These are phyloP conservation scores for Corynorhinus townsendii DNA, from an alignment of 2,113 vertebrate species.

Conservation along the genomic window DNA sequence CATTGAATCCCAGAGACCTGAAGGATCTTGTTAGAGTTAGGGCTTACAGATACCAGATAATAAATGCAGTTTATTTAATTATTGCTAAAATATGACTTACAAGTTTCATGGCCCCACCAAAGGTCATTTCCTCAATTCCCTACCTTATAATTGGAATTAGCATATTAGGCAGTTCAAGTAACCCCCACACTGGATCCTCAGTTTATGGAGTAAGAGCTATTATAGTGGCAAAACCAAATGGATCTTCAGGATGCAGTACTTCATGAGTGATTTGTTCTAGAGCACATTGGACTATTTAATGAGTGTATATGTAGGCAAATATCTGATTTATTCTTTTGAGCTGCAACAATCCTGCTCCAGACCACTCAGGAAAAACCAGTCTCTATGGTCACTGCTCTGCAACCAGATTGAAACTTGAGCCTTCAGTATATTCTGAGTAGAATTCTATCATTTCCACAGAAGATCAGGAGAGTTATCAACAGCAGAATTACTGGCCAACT, in stretches of 20 bases:
- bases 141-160: background rate
- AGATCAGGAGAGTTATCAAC: background rate
- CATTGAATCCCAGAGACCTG: background rate
- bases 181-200: background rate
- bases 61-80: background rate
- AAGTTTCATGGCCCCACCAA: background rate
- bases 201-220: background rate
- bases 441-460: background rate
- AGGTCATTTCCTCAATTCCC: background rate
- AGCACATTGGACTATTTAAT: slow-evolving; percentile 1
- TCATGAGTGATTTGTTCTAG: slow-evolving; percentile 28
- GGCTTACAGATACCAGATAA: background rate
- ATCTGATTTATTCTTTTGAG: slow-evolving; percentile 41
- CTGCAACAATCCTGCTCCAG: background rate
- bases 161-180: background rate
- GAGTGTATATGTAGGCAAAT: slow-evolving; percentile 16
- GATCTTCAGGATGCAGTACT: background rate
- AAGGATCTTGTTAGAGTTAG: background rate
- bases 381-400: background rate
- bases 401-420: background rate
- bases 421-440: background rate
- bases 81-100: background rate
- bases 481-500: background rate
- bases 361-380: slow-evolving; percentile 31
- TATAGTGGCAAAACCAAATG: background rate